Evolutionary conservation across 1,140 invertebrate species (phyloP).

Genomic region (Cataglyphis hispanica): DNA sequence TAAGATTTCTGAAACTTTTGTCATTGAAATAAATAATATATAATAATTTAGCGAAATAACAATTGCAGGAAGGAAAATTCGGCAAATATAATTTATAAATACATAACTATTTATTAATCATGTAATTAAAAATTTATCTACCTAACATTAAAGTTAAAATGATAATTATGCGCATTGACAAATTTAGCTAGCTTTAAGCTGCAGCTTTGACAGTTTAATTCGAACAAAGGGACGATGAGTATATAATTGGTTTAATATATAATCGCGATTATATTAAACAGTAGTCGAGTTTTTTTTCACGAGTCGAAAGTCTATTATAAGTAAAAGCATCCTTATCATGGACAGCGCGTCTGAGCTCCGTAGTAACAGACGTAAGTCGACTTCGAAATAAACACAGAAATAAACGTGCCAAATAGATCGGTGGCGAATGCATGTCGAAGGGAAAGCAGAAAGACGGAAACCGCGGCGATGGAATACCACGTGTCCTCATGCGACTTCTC

Average conservation of each 20-base stretch:
- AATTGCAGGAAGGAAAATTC: neutral
- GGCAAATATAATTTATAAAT: neutral
- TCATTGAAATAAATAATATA: neutral
- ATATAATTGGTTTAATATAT: conserved; percentile 19
- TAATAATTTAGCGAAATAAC: neutral
- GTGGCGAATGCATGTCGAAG: conserved; percentile 24
- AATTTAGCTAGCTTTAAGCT: conserved; percentile 27
- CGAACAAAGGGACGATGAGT: neutral
- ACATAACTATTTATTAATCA: neutral
- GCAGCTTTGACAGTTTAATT: conserved; percentile 14
- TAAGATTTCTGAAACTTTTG: neutral
- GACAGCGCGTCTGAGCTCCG: neutral
- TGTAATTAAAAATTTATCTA: neutral
- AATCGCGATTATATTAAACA: conserved; percentile 16
- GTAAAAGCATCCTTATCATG: neutral
- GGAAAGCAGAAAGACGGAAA: conserved; percentile 55
- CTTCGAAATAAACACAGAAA: conserved; percentile 55
- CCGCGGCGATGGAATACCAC: conserved; percentile 43
- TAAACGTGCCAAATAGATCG: conserved; percentile 58
- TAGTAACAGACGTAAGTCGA: conserved; percentile 14
- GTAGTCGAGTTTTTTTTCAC: neutral
- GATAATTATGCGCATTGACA: neutral
- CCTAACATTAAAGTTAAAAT: neutral
- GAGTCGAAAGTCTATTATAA: neutral
- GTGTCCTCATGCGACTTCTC: conserved; percentile 36